A percentile compares a stretch with the other conserved stretches of the same genome.
Conservation (phyloP, 2,888 invertebrate species). For the Macrostomum cliftonense region DNA sequence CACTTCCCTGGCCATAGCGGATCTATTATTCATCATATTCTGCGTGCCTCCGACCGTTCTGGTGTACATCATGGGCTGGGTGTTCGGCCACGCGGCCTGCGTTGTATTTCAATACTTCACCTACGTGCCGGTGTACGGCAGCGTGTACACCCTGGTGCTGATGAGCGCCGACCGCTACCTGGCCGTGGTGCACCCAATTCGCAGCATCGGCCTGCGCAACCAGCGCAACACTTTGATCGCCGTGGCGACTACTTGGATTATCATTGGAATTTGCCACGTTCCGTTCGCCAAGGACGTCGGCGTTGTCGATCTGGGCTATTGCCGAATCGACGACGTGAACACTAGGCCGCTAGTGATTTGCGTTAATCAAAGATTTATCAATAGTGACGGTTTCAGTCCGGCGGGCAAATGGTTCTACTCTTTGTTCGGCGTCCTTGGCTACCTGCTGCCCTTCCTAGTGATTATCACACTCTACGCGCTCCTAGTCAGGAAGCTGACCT, state of each 20-base stretch:
- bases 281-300: too few species aligned
- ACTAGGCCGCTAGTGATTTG: slow-evolving; percentile 38
- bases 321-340: neutral
- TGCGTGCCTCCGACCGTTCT: slow-evolving; percentile 84
- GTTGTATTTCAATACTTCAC: slow-evolving; percentile 73
- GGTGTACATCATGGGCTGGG: slow-evolving; percentile 71
- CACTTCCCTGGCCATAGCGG: slow-evolving; percentile 70
- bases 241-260: slow-evolving; percentile 58
- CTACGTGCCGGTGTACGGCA: slow-evolving; percentile 74
- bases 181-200: slow-evolving; percentile 77
- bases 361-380: slow-evolving; percentile 21
- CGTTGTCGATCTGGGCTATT: neutral
- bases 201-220: slow-evolving; percentile 63
- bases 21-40: slow-evolving; percentile 70
- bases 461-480: slow-evolving; percentile 70
- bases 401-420: slow-evolving; percentile 7
- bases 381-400: neutral
- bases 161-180: slow-evolving; percentile 77
- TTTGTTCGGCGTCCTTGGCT: slow-evolving; percentile 62
- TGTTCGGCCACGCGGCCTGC: slow-evolving; percentile 72
- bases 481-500: slow-evolving; percentile 70
- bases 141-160: slow-evolving; percentile 73
- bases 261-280: slow-evolving; percentile 41
- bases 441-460: slow-evolving; percentile 63
- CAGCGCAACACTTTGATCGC: slow-evolving; percentile 60